Conservation (phyloP, 2,113 vertebrate species). For the Tringa solitaria region DNA sequence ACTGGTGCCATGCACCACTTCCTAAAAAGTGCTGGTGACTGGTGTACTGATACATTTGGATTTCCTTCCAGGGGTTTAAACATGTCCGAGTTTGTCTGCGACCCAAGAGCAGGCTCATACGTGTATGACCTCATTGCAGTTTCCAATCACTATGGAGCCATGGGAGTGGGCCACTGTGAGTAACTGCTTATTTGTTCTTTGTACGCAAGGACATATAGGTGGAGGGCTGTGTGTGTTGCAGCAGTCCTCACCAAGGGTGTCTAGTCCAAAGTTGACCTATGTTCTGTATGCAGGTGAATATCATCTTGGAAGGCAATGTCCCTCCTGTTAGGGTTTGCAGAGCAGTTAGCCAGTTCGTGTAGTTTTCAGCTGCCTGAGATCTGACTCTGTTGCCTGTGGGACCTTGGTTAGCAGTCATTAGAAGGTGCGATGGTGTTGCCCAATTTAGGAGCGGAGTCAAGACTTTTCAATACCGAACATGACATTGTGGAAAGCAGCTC, state of each 20-base stretch:
- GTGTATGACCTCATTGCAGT: constrained; percentile 93
- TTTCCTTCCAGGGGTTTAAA: constrained; percentile 83
- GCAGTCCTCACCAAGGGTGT: not conserved
- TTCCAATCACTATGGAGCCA: constrained; percentile 96
- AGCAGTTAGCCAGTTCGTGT: not conserved
- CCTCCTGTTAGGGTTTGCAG: not conserved
- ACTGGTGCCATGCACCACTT: not conserved
- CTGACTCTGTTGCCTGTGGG: not conserved
- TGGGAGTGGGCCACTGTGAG: constrained; percentile 98
- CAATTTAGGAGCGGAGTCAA: not conserved
- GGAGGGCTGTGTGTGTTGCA: not conserved
- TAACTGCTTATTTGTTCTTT: constrained; percentile 29
- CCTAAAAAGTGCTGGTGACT: not conserved
- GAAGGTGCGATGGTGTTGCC: not conserved
- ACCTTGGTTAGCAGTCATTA: not conserved
- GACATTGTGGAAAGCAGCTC: not conserved
- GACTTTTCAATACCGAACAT: not conserved
- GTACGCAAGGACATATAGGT: not conserved
- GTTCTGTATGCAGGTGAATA: not conserved
- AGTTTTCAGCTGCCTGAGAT: not conserved
- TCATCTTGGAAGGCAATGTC: not conserved
- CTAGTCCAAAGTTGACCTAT: not conserved
- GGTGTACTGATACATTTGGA: not conserved
- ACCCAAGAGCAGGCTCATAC: constrained; percentile 86
- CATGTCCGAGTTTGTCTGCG: constrained; percentile 95